Base-by-base conservation (phyloP, 2,113 vertebrate genomes). In the Deroptyus accipitrinus region DNA sequence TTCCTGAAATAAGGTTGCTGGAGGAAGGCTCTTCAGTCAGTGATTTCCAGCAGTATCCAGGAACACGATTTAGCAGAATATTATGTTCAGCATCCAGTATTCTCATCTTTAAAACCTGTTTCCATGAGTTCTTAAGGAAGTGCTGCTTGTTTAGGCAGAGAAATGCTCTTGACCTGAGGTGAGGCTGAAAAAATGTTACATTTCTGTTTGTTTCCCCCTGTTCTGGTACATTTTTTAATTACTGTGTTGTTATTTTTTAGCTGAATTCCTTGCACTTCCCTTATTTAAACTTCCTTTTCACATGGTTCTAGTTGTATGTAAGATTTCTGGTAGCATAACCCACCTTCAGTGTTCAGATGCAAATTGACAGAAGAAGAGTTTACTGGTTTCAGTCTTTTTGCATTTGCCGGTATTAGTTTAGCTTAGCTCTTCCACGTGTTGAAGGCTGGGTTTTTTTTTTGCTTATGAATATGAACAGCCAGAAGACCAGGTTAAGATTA, bases 231-330 rank as follows among this genome's bases (percentile, higher is more conserved):
- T 63, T 52, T 90, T 62, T 69, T 22, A 79, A 92, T 92, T 91
- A 86, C 73, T 84, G 11, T 59, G 30, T 42, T 44, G 48, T 83
- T 92, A 90, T 90, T 94, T 94, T 92, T 93, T 96, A 90, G 68
- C 27, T 22, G 30, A 42, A 42, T 94, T 94, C 22, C 39, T 94
- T 95, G 46, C 22, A 23, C 39, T 81, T 95, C 42, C 82, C 33
- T 86, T 87, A 68, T 68, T 91, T 95, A 86, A 92, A 78, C 52
- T 88, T 88, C 76, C 62, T 90, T 83, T 92, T 86, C 72, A 83
- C 1, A 0, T 63, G 48, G 48, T 64, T 79, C 69, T 91, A 63
- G 74, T 92, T 93, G 74, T 91, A 52, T 55, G 61, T 75, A 49
- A 51, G 49, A 7, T 74, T 78, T 91, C 80, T 83, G 30, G 49